Conservation (phyloP, 92 coral and sea anemone genomes). For the Epizoanthus ramosus region DNA sequence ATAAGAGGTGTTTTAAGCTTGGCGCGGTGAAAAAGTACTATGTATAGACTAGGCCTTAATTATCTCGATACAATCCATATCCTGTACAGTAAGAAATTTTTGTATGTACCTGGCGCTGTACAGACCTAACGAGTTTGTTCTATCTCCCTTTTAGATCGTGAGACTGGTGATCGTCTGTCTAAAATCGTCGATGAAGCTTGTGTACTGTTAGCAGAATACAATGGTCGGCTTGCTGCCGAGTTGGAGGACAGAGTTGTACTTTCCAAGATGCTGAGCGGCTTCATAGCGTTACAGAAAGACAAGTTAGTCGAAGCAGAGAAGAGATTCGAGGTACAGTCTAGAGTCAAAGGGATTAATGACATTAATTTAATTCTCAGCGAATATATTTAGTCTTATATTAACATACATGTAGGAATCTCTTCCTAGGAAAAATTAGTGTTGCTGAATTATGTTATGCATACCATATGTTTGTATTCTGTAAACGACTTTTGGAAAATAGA, state of each 20-base stretch:
- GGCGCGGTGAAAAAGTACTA: too few relatives aligned
- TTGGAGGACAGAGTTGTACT: slow-evolving; percentile 89
- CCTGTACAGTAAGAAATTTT: too few relatives aligned
- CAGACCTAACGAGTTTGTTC: too few relatives aligned
- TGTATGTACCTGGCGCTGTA: too few relatives aligned
- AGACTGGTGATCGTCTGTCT: slow-evolving; percentile 89
- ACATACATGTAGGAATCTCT: too few relatives aligned
- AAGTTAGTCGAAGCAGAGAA: slow-evolving; percentile 91
- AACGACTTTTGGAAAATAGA: too few relatives aligned
- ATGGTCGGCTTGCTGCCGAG: slow-evolving; percentile 96
- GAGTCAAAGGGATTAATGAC: neutral
- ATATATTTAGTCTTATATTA: neutral
- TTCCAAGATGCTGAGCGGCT: slow-evolving; percentile 89
- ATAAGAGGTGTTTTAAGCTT: too few relatives aligned
- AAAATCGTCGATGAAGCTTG: slow-evolving; percentile 97
- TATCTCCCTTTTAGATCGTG: slow-evolving; percentile 68
- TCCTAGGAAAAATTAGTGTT: too few relatives aligned
- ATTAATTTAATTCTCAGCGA: neutral
- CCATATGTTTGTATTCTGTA: too few relatives aligned
- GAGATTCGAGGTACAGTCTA: slow-evolving; percentile 79
- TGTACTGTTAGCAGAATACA: slow-evolving; percentile 93
- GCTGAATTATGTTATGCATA: too few relatives aligned
- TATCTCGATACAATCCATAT: too few relatives aligned
- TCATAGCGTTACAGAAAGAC: slow-evolving; percentile 84
- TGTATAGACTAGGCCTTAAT: too few relatives aligned